Conservation (phyloP, 1,140 invertebrate genomes). For the Dolichoris vasculosae region DNA sequence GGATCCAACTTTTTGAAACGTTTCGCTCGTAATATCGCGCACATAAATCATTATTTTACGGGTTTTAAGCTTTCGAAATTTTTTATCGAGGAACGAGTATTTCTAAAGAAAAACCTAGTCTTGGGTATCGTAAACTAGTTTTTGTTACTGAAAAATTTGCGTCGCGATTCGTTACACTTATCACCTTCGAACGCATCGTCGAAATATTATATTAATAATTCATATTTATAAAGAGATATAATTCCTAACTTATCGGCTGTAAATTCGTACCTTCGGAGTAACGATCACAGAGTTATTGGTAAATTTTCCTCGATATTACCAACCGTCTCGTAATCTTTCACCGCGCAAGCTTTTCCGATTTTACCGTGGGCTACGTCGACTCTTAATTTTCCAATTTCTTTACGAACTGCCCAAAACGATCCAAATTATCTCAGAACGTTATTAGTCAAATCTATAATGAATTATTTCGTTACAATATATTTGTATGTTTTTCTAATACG, state of each 20-base stretch:
- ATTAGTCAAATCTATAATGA: slow-evolving; percentile 59
- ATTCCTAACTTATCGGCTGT: slow-evolving; percentile 34
- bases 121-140: no score
- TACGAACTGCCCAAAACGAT: slow-evolving; percentile 74
- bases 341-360: slow-evolving; percentile 77
- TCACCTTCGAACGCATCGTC: no score
- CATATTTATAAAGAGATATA: neutral
- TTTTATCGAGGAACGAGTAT: no score
- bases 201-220: neutral
- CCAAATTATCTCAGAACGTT: neutral
- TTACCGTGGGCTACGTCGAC: slow-evolving; percentile 75
- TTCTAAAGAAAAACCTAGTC: no score
- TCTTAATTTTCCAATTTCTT: slow-evolving; percentile 77
- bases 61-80: no score
- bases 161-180: neutral
- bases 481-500: no score
- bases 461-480: no score
- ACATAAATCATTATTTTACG: no score
- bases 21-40: no score
- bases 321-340: slow-evolving; percentile 81
- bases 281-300: slow-evolving; percentile 75
- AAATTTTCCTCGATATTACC: slow-evolving; percentile 81
- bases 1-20: neutral
- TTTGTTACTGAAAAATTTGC: no score
- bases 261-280: slow-evolving; percentile 33